These are phyloP conservation scores for Paratrypauchen microcephalus DNA, from an alignment of 2,797 vertebrate genomes.

Conservation along the genomic window DNA sequence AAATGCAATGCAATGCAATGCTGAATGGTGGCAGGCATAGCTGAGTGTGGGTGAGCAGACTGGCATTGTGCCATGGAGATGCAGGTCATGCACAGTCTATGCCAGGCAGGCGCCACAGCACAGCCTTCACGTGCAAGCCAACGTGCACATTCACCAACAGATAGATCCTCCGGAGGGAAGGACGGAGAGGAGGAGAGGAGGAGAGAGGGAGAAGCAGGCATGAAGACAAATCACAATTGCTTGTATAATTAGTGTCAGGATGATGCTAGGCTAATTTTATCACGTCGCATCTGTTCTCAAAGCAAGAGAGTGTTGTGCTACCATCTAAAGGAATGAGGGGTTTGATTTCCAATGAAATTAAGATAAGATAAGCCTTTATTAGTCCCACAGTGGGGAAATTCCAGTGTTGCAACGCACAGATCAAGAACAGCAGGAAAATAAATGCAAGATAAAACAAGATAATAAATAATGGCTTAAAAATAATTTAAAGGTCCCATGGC, in stretches of 20 bases:
- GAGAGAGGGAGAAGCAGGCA: not conserved
- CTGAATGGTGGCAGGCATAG: not conserved
- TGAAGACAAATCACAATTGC: not conserved
- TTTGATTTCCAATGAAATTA: not conserved
- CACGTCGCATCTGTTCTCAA: not conserved
- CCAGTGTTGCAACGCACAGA: no score
- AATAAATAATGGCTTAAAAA: no score
- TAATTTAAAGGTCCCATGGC: no score
- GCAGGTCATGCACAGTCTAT: constrained; percentile 34
- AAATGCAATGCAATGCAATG: no score
- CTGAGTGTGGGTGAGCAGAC: constrained; percentile 19
- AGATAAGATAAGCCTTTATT: no score
- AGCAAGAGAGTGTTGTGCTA: not conserved
- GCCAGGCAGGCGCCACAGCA: not conserved
- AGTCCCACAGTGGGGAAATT: no score
- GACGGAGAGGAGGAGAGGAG: constrained; percentile 15
- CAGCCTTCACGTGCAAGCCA: constrained; percentile 63
- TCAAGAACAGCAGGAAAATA: no score
- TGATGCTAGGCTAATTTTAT: not conserved
- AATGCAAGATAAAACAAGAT: no score
- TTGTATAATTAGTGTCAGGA: not conserved
- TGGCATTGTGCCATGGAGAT: constrained; percentile 46
- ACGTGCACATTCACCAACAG: constrained; percentile 49
- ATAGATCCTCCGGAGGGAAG: constrained; percentile 35
- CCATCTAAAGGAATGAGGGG: not conserved